Base-by-base conservation (phyloP, 1,140 invertebrate genomes). In the Atta texana region DNA sequence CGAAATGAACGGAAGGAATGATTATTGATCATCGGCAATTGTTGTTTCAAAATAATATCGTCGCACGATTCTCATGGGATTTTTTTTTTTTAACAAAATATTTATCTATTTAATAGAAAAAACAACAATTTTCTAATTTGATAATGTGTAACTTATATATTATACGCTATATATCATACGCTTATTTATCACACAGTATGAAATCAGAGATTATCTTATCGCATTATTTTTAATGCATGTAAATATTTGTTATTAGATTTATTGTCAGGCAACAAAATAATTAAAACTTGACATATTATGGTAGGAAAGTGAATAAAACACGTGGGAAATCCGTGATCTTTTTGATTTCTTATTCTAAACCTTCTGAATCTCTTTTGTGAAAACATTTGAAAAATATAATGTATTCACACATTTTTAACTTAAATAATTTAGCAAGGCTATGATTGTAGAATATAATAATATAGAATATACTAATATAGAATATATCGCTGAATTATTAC, bases 161-260 rank as follows among this genome's bases (percentile, higher is more conserved):
- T 3, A 3, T 31, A 31, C 31, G 3, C 31, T 31, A 31, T 31
- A 31, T 31, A 4, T 31, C 28, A 18, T 34, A 8, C 1, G 8
- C 0, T 16, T 63, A 31, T 34, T 57, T 1, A 10, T 76, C 4
- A 63, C 16, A 14, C 8, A 4, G 4, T 76, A 16, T 7, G 16
- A 59, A 61, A 44, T 1, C 14, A 75, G 31, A n/a, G 21, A 77
- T 77, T 77, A 77, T 76, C 21, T 76, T 63, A 76, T 77, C 34
- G 16, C 8, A 28, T 77, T 77, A 24, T 16, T 31, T 31, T 28
- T 18, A 63, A 77, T 63, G 21, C 28, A 21, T 63, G 34, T 77
- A 77, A 63, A 77, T 77, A 77, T 77, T 77, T 44, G 57, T 14
- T 21, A 28, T 28, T 61, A 28, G 21, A 63, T 2, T 44, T 24